Evolutionary conservation across 2,113 vertebrate genomes (phyloP), one percentile per base, ranked within the genome.

Genomic region (Eretmochelys imbricata): DNA sequence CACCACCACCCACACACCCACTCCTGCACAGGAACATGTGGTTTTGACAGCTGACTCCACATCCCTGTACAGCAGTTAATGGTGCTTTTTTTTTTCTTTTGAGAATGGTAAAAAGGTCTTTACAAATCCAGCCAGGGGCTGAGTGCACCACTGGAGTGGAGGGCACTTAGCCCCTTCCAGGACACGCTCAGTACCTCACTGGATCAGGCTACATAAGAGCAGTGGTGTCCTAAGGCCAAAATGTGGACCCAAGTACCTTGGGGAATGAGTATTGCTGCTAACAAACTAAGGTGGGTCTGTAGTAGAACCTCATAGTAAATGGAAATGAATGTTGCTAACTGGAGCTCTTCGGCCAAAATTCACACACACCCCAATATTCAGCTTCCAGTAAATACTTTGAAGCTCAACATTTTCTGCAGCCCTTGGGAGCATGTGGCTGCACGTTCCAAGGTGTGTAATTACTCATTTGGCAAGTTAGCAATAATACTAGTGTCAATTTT

Each of bases 351-450:
- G 75, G 89, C 88, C 62, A 88, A 57, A 94, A 75, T 93, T 96
- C 93, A 76, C 96, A 93, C 87, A 92, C 94, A 27, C 91, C 88
- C 69, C 46, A 78, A 48, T 48, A 78, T 91, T 91, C 95, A 95
- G 93, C 95, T 97, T 87, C 80, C 92, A 92, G 96, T 95, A 96
- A 95, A 94, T 97, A 92, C 95, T 97, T 96, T 93, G 97, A 95
- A 96, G 96, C 94, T 95, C 93, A 92, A 29, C 91, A 89, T 93
- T 95, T 93, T 82, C 93, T 93, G 86, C 85, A 83, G 95, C 89
- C 96, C 25, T n/a, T 69, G 55, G 93, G 84, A 97, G 84, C 81
- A 83, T 48, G 75, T 90, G 96, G 93, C 92, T 96, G 49, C 95
- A 84, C 93, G 93, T 95, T 96, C 93, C 94, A 88, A 96, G 95